Conservation (phyloP, 1,140 invertebrate species). For the Euschistus heros region DNA sequence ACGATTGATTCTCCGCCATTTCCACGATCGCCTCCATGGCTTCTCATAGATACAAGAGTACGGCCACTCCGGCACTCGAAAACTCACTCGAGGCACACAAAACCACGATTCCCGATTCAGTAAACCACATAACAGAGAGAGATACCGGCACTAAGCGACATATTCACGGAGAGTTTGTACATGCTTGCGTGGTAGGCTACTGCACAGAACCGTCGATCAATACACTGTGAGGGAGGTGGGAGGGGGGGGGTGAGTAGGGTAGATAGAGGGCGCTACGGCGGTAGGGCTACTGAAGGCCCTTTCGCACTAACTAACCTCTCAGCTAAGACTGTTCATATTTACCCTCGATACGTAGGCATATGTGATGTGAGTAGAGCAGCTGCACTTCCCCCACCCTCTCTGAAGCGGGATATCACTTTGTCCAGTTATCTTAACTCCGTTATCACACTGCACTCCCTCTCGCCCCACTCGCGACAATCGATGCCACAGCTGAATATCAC, state of each 20-base stretch:
- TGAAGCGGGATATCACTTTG: too few relatives aligned
- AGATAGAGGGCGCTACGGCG: conserved; percentile 6
- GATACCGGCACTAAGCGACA: conserved; percentile 15
- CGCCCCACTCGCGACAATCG: neutral
- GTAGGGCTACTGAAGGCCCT: conserved; percentile 3
- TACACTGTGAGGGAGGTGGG: neutral
- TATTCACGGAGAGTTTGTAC: conserved; percentile 21
- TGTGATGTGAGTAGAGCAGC: conserved; percentile 2
- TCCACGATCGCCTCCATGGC: conserved; percentile 27
- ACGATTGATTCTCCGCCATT: conserved; percentile 29
- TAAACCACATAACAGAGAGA: conserved; percentile 21
- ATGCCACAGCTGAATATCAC: conserved; percentile 23
- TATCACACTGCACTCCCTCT: neutral
- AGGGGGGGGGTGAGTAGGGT: conserved; percentile 1
- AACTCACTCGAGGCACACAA: conserved; percentile 19
- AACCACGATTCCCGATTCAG: conserved; percentile 13
- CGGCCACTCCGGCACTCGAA: conserved; percentile 23
- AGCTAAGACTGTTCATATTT: conserved; percentile 14
- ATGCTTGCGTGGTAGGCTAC: conserved; percentile 27
- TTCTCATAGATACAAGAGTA: conserved; percentile 23
- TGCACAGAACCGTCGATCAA: conserved; percentile 20
- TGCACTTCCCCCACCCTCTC: conserved; percentile 11
- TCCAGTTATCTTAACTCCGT: neutral
- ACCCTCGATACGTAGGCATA: conserved; percentile 1
- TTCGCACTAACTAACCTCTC: conserved; percentile 10